Evolutionary conservation across 2,113 vertebrate genomes (phyloP).

Genomic region (Addax nasomaculatus): DNA sequence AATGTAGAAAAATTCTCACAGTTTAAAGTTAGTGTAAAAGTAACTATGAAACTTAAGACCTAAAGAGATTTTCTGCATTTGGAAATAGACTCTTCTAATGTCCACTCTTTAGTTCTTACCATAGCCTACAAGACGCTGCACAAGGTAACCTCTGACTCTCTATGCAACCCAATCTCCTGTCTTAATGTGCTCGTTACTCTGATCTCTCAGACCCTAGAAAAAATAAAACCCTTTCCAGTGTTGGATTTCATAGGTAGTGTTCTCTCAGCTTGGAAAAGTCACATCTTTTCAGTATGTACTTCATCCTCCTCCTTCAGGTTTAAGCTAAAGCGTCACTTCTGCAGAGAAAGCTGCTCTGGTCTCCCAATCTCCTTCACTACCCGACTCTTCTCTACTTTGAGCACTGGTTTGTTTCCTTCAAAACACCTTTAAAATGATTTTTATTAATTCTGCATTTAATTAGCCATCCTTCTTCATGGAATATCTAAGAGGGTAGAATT

Average conservation of each 20-base stretch:
- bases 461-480: neutral
- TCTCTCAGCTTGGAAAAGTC: neutral
- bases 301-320: neutral
- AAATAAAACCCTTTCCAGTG: neutral
- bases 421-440: neutral
- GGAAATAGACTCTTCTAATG: constrained; percentile 60
- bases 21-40: neutral
- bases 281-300: neutral
- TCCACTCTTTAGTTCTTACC: neutral
- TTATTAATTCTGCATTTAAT: constrained; percentile 8
- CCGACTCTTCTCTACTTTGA: neutral
- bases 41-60: neutral
- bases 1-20: neutral
- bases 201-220: neutral
- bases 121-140: neutral
- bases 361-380: neutral
- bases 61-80: constrained; percentile 29
- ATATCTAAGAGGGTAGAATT: neutral
- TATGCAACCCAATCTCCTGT: neutral
- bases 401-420: neutral
- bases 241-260: neutral
- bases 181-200: neutral
- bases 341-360: neutral
- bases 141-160: neutral
- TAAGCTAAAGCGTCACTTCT: neutral